phyloP scores from a whole-genome alignment of 2,113 vertebrate species.

The Myrmecophaga tridactyla region DNA sequence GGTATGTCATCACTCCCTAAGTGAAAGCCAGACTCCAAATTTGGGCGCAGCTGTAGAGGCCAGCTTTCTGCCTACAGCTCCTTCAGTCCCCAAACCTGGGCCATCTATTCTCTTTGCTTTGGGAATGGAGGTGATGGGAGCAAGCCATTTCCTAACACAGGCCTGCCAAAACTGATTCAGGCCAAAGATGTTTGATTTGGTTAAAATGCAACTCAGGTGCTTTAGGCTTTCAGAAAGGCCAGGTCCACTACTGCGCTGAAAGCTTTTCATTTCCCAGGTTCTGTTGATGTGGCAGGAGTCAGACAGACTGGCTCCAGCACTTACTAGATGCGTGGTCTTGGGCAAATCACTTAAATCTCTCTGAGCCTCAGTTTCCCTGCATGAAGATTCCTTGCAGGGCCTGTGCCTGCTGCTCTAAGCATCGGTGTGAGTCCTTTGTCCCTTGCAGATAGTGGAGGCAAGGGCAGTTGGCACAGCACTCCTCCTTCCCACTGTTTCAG shows the following conservation, averaged over 20 bases:
- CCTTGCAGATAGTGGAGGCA: background rate
- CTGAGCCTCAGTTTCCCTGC: conserved; percentile 63
- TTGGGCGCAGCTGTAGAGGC: background rate
- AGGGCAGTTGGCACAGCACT: background rate
- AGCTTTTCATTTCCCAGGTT: conserved; percentile 55
- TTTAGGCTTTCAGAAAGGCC: conserved; percentile 59
- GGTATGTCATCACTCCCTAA: background rate
- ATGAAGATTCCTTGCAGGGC: background rate
- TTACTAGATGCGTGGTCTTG: conserved; percentile 62
- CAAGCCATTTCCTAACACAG: conserved; percentile 46
- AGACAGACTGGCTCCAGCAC: conserved; percentile 62
- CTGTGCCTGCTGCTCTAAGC: background rate
- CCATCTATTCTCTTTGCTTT: conserved; percentile 54
- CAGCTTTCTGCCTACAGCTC: background rate
- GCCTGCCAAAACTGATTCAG: conserved; percentile 54
- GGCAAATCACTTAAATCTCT: conserved; percentile 67
- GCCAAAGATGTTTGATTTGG: conserved; percentile 62
- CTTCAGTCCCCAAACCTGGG: background rate
- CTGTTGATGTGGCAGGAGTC: conserved; percentile 3
- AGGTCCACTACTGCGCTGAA: conserved; percentile 4
- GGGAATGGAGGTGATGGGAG: background rate
- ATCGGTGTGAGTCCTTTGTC: background rate
- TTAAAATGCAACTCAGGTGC: conserved; percentile 64
- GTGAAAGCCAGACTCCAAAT: background rate
- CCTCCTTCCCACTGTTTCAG: background rate